Evolutionary conservation across 2,113 vertebrate species (phyloP), one percentile per base, ranked within the genome.

Genomic region (Oenanthe oenanthe): DNA sequence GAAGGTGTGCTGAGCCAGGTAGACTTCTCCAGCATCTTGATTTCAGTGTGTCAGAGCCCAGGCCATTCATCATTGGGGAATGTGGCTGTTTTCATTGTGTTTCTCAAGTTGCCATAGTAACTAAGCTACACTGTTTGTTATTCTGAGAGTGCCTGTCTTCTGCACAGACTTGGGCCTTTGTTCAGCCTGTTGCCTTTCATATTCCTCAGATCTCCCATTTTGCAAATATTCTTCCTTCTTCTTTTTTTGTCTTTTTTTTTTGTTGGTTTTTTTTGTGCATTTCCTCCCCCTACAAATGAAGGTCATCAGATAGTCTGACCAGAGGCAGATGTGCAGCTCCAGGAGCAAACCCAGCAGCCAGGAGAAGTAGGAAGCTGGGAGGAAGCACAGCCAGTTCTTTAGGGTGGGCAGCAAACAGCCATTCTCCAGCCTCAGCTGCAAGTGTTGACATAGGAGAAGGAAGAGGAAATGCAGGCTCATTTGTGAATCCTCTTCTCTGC

Each of bases 51-150:
- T 97, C 96, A 96, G 82, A 97, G 97, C 65, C 91, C 11, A 2
- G 77, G 63, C 96, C 94, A 92, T 98, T 98, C 95, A 96, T 98
- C 97, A 96, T 97, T 96, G 96, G 96, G 96, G 95, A 98, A 97
- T 93, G 83, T 77, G 78, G 83, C 97, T 96, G 97, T 97, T 98
- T 98, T 98, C 97, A 97, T 96, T 98, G 97, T 98, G 96, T 96
- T 98, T 97, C 97, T 94, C 38, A 12, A 43, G 97, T 98, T 98
- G 91, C 98, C 97, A 98, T 98, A 98, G 98, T 95, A 98, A 98
- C 98, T 97, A 96, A 98, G 90, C 40, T 95, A 96, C 96, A 98
- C 96, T 98, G 97, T 98, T 98, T 98, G 98, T 98, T 98, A 98
- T 98, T 98, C 98, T 97, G 94, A 97, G 95, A 97, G 96, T 98